Percentiles rank a stretch among this genome's conserved stretches.
These are phyloP conservation scores for Zaprionus lachaisei DNA, from an alignment of 1,140 invertebrate species.

Conservation along the genomic window DNA sequence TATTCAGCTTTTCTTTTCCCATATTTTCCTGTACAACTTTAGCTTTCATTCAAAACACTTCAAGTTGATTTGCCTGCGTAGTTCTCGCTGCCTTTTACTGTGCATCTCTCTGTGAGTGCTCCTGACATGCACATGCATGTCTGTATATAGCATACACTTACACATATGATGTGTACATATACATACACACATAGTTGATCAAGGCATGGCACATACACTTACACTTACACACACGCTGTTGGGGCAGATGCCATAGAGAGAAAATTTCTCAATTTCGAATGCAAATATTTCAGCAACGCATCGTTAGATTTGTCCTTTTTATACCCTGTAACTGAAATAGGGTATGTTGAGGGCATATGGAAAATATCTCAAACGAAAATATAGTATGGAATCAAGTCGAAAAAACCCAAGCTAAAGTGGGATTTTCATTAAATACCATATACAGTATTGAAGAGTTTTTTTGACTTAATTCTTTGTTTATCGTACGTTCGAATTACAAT, in stretches of 20 bases:
- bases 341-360: neutral
- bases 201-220: slow-evolving; percentile 4
- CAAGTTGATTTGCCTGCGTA: neutral
- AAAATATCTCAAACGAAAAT: neutral
- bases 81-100: neutral
- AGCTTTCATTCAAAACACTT: neutral
- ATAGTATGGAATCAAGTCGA: neutral
- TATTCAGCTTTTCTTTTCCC: neutral
- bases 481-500: no score
- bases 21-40: neutral
- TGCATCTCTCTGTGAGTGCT: neutral
- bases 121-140: neutral
- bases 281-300: slow-evolving; percentile 73
- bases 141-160: neutral
- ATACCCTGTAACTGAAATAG: neutral
- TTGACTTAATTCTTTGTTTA: no score
- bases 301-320: slow-evolving; percentile 61
- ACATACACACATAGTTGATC: slow-evolving; percentile 12
- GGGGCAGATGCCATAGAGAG: slow-evolving; percentile 7
- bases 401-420: no score
- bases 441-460: no score
- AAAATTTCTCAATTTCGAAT: slow-evolving; percentile 75
- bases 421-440: no score
- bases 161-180: no score
- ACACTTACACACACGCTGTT: slow-evolving; percentile 32